Evolutionary conservation across 2,113 vertebrate species (phyloP).

Genomic region (Pelmatolapia mariae): DNA sequence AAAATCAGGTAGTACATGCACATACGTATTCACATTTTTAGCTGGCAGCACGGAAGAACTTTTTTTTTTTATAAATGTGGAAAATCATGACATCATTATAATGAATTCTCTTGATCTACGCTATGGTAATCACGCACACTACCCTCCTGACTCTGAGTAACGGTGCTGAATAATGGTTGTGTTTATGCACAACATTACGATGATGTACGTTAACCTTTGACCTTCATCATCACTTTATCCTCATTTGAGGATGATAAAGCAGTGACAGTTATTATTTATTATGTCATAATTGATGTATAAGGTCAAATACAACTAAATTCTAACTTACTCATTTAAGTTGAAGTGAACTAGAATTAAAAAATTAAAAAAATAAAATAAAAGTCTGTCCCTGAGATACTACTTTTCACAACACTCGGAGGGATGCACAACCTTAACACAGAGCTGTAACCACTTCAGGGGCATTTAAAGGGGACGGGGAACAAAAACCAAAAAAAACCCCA

Average conservation of each 20-base stretch:
- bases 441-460: not conserved
- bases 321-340: not conserved
- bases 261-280: not conserved
- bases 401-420: not conserved
- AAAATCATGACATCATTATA: not conserved
- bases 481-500: accelerated
- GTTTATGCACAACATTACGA: not conserved
- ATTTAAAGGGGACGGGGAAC: not conserved
- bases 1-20: not conserved
- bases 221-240: not conserved
- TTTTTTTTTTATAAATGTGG: not conserved
- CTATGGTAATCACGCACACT: not conserved
- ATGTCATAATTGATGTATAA: not conserved
- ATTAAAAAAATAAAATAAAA: not conserved
- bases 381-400: not conserved
- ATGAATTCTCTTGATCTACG: not conserved
- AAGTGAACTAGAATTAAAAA: not conserved
- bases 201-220: not conserved
- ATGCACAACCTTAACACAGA: not conserved
- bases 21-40: not conserved
- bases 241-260: not conserved
- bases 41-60: not conserved
- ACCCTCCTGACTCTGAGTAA: not conserved
- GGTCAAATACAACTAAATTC: not conserved
- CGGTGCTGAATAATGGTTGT: not conserved